Evolutionary conservation across 1,140 invertebrate species (phyloP), one percentile per base, ranked within the genome.

Genomic region (Cherax destructor): DNA sequence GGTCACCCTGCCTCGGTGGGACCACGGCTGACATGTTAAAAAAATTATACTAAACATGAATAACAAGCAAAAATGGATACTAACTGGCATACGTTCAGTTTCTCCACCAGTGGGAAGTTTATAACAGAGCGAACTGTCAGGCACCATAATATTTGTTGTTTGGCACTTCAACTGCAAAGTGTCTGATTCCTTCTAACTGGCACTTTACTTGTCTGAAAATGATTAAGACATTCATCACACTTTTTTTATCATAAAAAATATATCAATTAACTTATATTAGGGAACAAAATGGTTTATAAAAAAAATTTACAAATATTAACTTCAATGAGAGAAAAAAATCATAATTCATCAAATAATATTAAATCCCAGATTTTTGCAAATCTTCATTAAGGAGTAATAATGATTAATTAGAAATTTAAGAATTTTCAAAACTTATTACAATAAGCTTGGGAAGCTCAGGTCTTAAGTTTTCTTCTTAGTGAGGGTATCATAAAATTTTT

Each of bases 91-190:
- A 92, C 97, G 95, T 95, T 99, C 98, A 81, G 96, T 96, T 87
- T 96, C 95, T 52, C 98, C 99, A 59, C 99, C 99, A 95, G 99
- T 47, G 98, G 97, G 95, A 99, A 99, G 95, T 99, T 99, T 94
- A 99, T 97, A 74, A 98, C 96, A 11, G 99, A 99, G 92, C 98
- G 95, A 87, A 99, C 96, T 65, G 99, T 99, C 94, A 99, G 99
- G 99, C 98, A 77, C 99, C 99, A 97, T 99, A 99, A 94, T 99
- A 98, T 94, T 97, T 99, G 93, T 98, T 97, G 86, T 96, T 95
- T 1, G 99, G 98, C 5, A 99, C 99, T 94, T 99, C 30, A 99
- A 94, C 94, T 99, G n/a, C 98, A 99, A 98, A 4, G 98, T 99
- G 94, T 99, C 98, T 4, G 49, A 88, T 92, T 83, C 83, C 92